phyloP scores from a whole-genome alignment of 1,140 invertebrate genomes.

The Latrodectus geometricus region DNA sequence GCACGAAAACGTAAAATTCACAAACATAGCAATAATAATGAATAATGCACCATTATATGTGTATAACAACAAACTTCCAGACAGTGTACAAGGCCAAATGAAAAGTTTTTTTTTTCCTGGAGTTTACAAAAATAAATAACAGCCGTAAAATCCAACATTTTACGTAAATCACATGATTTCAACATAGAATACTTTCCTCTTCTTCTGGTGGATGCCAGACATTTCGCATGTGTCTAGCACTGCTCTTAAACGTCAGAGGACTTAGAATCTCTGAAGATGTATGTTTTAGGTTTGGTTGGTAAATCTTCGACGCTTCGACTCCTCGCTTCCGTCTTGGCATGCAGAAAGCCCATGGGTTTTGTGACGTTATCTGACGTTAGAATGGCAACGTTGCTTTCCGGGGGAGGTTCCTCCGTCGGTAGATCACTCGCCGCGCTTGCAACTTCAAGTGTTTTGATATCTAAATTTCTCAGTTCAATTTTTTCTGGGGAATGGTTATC shows the following conservation, averaged over 20 bases:
- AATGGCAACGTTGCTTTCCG: background rate
- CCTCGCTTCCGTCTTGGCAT: constrained; percentile 18
- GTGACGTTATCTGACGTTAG: background rate
- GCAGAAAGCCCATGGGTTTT: background rate
- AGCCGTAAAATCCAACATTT: constrained; percentile 51
- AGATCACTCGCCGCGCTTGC: background rate
- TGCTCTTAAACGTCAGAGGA: constrained; percentile 36
- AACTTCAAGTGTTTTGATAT: background rate
- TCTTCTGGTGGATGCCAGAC: background rate
- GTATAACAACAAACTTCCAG: background rate
- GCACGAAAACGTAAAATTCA: too few relatives aligned
- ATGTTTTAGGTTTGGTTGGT: constrained; percentile 31
- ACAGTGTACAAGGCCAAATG: constrained; percentile 47
- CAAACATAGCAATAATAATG: too few relatives aligned
- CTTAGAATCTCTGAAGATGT: constrained; percentile 38
- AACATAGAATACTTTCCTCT: background rate
- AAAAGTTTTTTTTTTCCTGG: constrained; percentile 10
- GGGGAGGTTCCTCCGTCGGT: background rate
- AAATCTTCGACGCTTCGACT: constrained; percentile 53
- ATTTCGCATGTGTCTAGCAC: background rate
- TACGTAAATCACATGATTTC: constrained; percentile 1
- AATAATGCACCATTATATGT: too few relatives aligned
- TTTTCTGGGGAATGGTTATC: constrained; percentile 8
- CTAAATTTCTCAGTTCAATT: constrained; percentile 25
- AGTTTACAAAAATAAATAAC: constrained; percentile 55